Conservation (phyloP, 2,888 invertebrate genomes). For the Tetanocera ferruginea region DNA sequence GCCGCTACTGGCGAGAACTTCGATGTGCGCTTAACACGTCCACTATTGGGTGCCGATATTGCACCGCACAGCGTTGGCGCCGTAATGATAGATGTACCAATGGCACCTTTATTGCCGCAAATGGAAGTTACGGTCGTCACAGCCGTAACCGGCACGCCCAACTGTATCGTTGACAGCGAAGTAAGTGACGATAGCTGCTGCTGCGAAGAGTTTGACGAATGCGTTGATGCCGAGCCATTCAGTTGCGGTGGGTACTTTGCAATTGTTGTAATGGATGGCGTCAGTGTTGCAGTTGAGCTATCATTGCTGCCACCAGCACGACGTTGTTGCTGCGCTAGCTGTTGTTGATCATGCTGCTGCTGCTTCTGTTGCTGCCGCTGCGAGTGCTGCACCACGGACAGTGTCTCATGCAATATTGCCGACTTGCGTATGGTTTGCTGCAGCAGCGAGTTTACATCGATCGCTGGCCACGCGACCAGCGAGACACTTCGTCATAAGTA, state of each 20-base stretch:
- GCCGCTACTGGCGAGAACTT: slow-evolving; percentile 56
- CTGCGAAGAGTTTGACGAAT: slow-evolving; percentile 42
- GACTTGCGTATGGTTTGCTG: slow-evolving; percentile 69
- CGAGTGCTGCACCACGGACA: slow-evolving; percentile 48
- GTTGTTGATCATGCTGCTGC: not conserved
- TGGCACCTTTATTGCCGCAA: slow-evolving; percentile 56
- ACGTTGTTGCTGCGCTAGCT: slow-evolving; percentile 29
- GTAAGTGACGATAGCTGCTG: slow-evolving; percentile 51
- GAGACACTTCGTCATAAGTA: slow-evolving; percentile 71
- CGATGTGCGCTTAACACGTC: slow-evolving; percentile 52
- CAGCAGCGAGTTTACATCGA: slow-evolving; percentile 68
- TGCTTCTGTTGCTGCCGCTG: slow-evolving; percentile 27
- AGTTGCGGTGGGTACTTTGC: slow-evolving; percentile 59
- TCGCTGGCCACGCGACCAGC: slow-evolving; percentile 71
- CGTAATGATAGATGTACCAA: slow-evolving; percentile 50
- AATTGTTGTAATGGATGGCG: slow-evolving; percentile 62
- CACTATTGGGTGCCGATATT: slow-evolving; percentile 50
- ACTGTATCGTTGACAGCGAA: slow-evolving; percentile 46
- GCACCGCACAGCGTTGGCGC: slow-evolving; percentile 48
- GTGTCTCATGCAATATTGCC: slow-evolving; percentile 64
- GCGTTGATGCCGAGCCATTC: slow-evolving; percentile 22
- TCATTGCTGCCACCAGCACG: slow-evolving; percentile 61
- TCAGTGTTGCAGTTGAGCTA: slow-evolving; percentile 65
- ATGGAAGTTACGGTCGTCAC: slow-evolving; percentile 57
- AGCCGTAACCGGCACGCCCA: slow-evolving; percentile 43